Evolutionary conservation across 2,888 invertebrate species (phyloP).

Genomic region (Lysandra coridon): DNA sequence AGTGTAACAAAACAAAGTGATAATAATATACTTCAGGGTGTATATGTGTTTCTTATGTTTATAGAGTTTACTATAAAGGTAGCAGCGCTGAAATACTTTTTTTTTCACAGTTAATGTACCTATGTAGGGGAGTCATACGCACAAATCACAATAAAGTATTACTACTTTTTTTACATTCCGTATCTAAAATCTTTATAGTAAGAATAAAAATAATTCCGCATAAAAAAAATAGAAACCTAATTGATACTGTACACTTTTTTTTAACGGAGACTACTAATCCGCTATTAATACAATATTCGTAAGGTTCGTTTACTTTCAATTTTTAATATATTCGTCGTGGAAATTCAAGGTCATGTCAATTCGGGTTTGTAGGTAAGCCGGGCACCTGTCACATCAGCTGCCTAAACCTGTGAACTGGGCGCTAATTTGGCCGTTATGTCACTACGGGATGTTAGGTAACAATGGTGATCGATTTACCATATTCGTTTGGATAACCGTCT

Average conservation of each 20-base stretch:
- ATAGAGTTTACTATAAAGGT: too few relatives aligned
- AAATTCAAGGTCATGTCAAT: slow-evolving; percentile 35
- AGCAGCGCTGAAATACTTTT: too few relatives aligned
- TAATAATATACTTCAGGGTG: too few relatives aligned
- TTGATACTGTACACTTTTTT: not conserved
- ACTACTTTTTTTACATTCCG: too few relatives aligned
- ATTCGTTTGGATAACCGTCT: not conserved
- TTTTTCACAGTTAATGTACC: too few relatives aligned
- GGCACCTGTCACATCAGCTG: slow-evolving; percentile 41
- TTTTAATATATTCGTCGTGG: slow-evolving; percentile 33
- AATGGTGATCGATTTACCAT: not conserved
- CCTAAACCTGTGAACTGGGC: slow-evolving; percentile 21
- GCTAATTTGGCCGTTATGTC: not conserved
- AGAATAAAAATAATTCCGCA: too few relatives aligned
- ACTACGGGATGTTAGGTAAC: not conserved
- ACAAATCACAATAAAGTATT: too few relatives aligned
- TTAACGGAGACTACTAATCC: not conserved
- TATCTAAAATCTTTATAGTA: too few relatives aligned
- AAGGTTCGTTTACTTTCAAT: slow-evolving; percentile 37
- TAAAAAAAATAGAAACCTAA: too few relatives aligned
- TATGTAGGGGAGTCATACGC: too few relatives aligned
- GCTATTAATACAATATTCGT: not conserved
- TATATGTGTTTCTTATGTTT: too few relatives aligned
- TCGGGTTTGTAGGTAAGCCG: slow-evolving; percentile 40
- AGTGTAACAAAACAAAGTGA: too few relatives aligned